Evolutionary conservation across 2,113 vertebrate genomes (phyloP), one percentile per base, ranked within the genome.

Genomic region (Electrona antarctica): DNA sequence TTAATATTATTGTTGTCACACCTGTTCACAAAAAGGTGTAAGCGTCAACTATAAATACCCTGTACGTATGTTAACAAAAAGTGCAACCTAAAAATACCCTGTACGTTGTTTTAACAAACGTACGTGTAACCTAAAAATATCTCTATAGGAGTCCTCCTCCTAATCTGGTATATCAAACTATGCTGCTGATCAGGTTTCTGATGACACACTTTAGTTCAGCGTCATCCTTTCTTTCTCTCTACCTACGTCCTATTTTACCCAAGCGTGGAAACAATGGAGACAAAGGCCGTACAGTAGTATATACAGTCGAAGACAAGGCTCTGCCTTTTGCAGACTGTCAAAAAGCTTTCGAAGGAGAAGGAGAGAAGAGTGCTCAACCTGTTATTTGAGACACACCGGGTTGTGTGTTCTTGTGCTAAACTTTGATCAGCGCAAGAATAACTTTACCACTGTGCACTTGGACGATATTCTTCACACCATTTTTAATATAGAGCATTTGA

Each of bases 131-230:
- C 15, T 71, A 12, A 45, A 66, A 57, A 69, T 65, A 65, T 6
- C 0, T 0, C 21, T 7, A n/a, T 14, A 46, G 49, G 10, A 66
- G 74, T 85, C 47, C 60, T 73, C n/a, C 12, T 0, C 28, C 21
- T 21, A 21, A 21, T 21, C 21, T 21, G 21, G 21, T 21, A 21
- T 2, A 12, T n/a, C 9, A 73, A 74, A 89, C 86, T 86, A 28
- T 0, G 87, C 10, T 0, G 87, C 10, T n/a, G 0, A 28, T 69
- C 85, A 55, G 65, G 85, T 85, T 83, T 8, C 10, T 60, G 3
- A 54, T 46, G 73, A 52, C 69, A 9, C 7, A 2, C 15, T 56
- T 74, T 21, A 21, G 21, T 21, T 21, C 1, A 83, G 79, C 76
- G 76, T 89, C 88, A 89, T n/a, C 8, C 64, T 55, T 68, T 67